Conservation (phyloP, 1,140 invertebrate genomes). For the Amphibalanus amphitrite region DNA sequence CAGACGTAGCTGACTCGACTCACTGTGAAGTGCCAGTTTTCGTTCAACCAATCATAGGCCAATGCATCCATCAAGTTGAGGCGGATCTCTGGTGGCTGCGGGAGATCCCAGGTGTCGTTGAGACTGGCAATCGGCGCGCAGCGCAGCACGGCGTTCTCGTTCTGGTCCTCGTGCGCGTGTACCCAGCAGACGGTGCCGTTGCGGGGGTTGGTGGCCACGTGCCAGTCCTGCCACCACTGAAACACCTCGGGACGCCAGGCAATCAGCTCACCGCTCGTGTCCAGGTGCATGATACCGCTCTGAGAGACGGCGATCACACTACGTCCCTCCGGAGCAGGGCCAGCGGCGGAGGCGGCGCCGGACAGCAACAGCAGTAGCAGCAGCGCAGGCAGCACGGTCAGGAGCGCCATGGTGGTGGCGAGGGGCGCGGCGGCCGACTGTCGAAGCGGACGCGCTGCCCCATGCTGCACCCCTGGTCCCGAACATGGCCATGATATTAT, state of each 20-base stretch:
- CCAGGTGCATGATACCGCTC: not conserved
- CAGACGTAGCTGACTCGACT: not conserved
- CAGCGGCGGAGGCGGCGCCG: too few species aligned
- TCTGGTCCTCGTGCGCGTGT: not conserved
- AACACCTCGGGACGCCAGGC: not conserved
- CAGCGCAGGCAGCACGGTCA: too few species aligned
- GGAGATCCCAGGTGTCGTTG: not conserved
- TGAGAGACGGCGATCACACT: not conserved
- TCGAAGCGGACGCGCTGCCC: too few species aligned
- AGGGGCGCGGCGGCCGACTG: too few species aligned
- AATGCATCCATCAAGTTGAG: not conserved
- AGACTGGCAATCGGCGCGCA: not conserved
- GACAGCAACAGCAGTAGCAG: too few species aligned
- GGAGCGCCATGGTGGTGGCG: too few species aligned
- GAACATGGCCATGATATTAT: too few species aligned
- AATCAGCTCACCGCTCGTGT: not conserved
- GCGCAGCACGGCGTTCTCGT: not conserved
- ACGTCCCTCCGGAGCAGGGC: too few species aligned
- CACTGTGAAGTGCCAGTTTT: not conserved
- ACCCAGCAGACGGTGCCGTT: not conserved
- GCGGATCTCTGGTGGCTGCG: not conserved
- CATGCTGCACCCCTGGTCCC: too few species aligned
- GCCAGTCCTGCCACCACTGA: not conserved
- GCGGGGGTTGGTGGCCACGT: not conserved
- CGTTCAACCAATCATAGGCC: not conserved